These are phyloP conservation scores for Dryobates pubescens DNA, from an alignment of 2,797 vertebrate genomes.

Conservation along the genomic window DNA sequence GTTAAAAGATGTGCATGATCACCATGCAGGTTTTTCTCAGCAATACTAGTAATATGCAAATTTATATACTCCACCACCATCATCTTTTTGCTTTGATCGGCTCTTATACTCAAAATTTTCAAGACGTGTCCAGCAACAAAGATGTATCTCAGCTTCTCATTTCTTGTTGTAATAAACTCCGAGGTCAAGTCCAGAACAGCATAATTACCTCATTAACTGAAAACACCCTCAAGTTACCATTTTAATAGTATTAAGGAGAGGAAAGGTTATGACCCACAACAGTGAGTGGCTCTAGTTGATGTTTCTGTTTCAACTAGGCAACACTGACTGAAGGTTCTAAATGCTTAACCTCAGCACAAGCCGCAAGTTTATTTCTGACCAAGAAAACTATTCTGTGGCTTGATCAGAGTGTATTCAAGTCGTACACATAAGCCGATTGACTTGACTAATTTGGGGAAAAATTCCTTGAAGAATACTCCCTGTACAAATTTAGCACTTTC, in stretches of 20 bases:
- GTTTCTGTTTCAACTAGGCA: neutral
- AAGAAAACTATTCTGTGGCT: neutral
- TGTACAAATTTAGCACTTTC: neutral
- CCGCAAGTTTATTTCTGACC: neutral
- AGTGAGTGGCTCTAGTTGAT: neutral
- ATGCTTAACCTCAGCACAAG: neutral
- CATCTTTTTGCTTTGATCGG: constrained; percentile 38
- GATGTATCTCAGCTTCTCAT: neutral
- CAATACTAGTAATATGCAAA: constrained; percentile 27
- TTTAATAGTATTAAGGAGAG: constrained; percentile 2
- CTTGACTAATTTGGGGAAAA: neutral
- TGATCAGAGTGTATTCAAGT: neutral
- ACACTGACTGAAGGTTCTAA: neutral
- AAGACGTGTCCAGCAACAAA: constrained; percentile 26
- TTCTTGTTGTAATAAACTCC: constrained; percentile 38
- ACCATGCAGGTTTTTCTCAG: neutral
- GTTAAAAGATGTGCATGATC: neutral
- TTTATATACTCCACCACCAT: neutral
- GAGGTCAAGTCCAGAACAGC: constrained; percentile 26
- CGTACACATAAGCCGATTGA: neutral
- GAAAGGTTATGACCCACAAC: neutral
- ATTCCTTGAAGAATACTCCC: neutral
- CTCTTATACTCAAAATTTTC: neutral
- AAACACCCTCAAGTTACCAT: neutral
- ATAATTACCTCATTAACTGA: constrained; percentile 55